Evolutionary conservation across 2,113 vertebrate species (phyloP).

Genomic region (Bettongia penicillata): DNA sequence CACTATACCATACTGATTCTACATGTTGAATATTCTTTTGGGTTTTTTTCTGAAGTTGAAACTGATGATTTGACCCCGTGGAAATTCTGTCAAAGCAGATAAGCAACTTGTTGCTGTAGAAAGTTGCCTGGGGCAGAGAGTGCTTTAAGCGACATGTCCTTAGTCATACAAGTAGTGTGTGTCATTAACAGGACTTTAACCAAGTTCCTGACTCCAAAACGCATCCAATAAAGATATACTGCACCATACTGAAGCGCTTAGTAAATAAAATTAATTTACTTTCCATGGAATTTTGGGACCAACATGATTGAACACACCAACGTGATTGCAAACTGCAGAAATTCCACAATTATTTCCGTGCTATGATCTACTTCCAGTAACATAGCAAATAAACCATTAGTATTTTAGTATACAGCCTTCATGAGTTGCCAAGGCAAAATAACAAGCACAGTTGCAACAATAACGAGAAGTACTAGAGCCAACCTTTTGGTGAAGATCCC

Average conservation of each 20-base stretch:
- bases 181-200: neutral
- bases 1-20: neutral
- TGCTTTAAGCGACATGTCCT: neutral
- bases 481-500: no score
- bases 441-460: neutral
- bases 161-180: neutral
- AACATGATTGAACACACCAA: neutral
- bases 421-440: neutral
- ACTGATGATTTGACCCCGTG: neutral
- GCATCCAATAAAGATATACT: neutral
- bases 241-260: slow-evolving; percentile 7
- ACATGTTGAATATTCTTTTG: neutral
- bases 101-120: neutral
- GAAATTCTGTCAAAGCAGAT: neutral
- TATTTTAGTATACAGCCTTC: neutral
- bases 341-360: no score
- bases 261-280: neutral
- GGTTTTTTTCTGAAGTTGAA: neutral
- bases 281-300: neutral
- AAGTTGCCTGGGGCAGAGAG: neutral
- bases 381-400: no score
- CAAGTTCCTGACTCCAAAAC: neutral
- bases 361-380: no score
- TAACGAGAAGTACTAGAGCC: no score
- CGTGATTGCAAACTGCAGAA: neutral